Percentiles rank a stretch among this genome's conserved stretches.
These are phyloP conservation scores for Sycophaga agraensis DNA, from an alignment of 1,140 invertebrate genomes.

Conservation along the genomic window DNA sequence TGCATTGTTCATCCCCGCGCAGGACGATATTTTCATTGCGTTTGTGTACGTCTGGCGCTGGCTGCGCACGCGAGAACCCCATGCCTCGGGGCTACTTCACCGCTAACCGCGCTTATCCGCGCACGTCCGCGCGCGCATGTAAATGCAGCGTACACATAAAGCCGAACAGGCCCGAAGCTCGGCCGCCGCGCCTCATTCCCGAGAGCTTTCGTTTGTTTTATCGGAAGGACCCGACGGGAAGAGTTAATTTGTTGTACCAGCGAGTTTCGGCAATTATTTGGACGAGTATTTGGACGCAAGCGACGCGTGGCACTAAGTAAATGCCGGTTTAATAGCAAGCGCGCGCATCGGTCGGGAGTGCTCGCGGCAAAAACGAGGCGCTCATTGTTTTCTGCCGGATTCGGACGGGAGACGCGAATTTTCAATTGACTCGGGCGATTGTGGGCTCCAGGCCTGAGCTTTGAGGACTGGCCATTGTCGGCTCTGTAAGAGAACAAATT, in stretches of 20 bases:
- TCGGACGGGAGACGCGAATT: not conserved
- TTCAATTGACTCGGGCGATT: not conserved
- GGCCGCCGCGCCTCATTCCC: too few relatives aligned
- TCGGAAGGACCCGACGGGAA: not conserved
- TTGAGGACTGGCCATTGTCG: too few relatives aligned
- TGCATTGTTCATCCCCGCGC: not conserved
- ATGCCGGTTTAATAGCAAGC: not conserved
- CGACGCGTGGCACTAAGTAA: not conserved
- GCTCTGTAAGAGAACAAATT: too few relatives aligned
- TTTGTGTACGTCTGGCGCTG: not conserved
- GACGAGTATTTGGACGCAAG: not conserved
- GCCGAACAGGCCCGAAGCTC: too few relatives aligned
- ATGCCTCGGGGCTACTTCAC: constrained; percentile 6
- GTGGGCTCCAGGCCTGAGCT: too few relatives aligned
- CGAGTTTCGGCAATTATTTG: constrained; percentile 17
- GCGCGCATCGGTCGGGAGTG: not conserved
- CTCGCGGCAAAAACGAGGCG: not conserved
- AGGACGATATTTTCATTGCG: not conserved
- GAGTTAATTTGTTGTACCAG: constrained; percentile 18
- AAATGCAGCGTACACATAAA: not conserved
- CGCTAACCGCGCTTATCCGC: not conserved
- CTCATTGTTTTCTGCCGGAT: not conserved
- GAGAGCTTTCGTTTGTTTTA: constrained; percentile 10
- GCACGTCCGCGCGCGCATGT: not conserved
- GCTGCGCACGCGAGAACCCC: not conserved